phyloP scores from a whole-genome alignment of 1,140 invertebrate species.

The Goniozus legneri region DNA sequence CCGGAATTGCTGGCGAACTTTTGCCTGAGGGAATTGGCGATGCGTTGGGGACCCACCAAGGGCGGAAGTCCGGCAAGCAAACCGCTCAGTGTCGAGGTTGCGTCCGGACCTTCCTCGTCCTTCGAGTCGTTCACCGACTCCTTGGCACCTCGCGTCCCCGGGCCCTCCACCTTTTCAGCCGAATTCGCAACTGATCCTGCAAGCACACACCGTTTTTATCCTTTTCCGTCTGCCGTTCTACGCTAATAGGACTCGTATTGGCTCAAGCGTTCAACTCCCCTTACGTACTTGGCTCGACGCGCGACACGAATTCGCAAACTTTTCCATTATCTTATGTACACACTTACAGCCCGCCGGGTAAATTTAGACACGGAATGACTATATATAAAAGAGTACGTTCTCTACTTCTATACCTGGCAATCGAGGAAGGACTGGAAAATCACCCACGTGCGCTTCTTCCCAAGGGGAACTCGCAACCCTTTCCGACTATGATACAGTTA shows the following conservation, averaged over 20 bases:
- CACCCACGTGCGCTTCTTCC: conserved; percentile 17
- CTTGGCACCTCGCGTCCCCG: conserved; percentile 43
- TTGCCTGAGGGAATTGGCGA: conserved; percentile 49
- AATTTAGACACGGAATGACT: too few species aligned
- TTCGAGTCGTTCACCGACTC: conserved; percentile 51
- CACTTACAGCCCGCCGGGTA: too few species aligned
- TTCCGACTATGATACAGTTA: conserved; percentile 7
- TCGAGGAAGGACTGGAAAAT: conserved; percentile 9
- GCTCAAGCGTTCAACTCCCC: too few species aligned
- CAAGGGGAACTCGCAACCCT: conserved; percentile 16
- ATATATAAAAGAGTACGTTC: too few species aligned
- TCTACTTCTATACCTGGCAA: conserved; percentile 4
- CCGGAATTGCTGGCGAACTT: conserved; percentile 49
- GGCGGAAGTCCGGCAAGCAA: conserved; percentile 49
- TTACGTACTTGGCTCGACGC: too few species aligned
- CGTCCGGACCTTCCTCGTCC: conserved; percentile 43
- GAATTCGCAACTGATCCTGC: conserved; percentile 47
- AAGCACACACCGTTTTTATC: too few species aligned
- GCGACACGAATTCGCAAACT: conserved; percentile 21
- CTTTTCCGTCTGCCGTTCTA: too few species aligned
- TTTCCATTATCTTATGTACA: conserved; percentile 24
- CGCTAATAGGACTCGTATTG: too few species aligned
- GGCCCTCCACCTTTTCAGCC: conserved; percentile 55
- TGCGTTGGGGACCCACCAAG: conserved; percentile 51
- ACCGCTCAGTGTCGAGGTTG: conserved; percentile 45